Conservation (phyloP, 1,140 invertebrate species). For the Chrysopa pallens region DNA sequence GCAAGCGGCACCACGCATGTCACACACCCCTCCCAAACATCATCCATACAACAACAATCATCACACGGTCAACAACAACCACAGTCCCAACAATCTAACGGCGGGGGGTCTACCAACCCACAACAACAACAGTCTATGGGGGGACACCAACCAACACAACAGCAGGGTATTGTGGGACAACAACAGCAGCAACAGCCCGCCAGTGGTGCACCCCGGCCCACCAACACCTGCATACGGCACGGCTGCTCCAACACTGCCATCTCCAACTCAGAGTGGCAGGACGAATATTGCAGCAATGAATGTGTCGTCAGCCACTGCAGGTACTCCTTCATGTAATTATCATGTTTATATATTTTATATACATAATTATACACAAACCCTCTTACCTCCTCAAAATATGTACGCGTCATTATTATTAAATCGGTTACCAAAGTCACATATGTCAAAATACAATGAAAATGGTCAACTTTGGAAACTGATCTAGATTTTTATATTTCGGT, state of each 20-base stretch:
- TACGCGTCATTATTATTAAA: no score
- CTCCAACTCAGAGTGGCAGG: conserved; percentile 87
- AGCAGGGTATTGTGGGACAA: conserved; percentile 18
- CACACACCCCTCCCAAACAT: conserved; percentile 13
- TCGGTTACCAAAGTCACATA: no score
- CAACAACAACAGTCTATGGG: conserved; percentile 15
- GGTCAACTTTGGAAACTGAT: no score
- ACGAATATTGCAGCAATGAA: conserved; percentile 94
- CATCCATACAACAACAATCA: conserved; percentile 22
- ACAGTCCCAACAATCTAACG: conserved; percentile 16
- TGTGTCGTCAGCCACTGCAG: conserved; percentile 93
- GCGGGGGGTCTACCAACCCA: conserved; percentile 3
- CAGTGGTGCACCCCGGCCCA: conserved; percentile 23
- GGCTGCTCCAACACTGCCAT: conserved; percentile 83
- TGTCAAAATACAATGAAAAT: no score
- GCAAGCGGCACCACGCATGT: conserved; percentile 7
- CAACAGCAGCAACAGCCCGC: conserved; percentile 18
- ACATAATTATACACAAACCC: not conserved
- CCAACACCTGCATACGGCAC: conserved; percentile 65
- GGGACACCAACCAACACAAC: conserved; percentile 17
- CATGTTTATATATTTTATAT: conserved; percentile 1
- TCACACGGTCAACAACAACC: conserved; percentile 18
- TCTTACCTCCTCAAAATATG: no score
- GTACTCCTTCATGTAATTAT: conserved; percentile 24
- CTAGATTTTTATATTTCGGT: no score